phyloP scores from a whole-genome alignment of 2,113 vertebrate genomes.

The Halichoeres trimaculatus region DNA sequence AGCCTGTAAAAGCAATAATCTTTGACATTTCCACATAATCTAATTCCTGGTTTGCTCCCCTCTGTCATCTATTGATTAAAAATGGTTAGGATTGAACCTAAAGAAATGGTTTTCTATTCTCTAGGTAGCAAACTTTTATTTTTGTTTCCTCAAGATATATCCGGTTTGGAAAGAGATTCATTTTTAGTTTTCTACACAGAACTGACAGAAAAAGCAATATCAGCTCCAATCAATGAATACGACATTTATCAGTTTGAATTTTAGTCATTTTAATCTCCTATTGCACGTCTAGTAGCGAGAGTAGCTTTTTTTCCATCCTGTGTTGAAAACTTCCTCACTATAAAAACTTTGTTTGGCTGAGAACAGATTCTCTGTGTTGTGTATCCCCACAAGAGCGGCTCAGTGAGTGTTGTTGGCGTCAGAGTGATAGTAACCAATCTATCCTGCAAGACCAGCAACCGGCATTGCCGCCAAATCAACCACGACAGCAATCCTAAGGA shows the following conservation, averaged over 20 bases:
- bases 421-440: not conserved
- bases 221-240: too few species aligned
- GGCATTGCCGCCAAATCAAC: not conserved
- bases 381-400: not conserved
- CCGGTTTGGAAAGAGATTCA: not conserved
- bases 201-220: too few species aligned
- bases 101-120: not conserved
- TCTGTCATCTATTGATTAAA: slow-evolving; percentile 40
- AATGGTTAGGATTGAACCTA: slow-evolving; percentile 21
- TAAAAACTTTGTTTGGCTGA: not conserved
- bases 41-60: slow-evolving; percentile 31
- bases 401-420: not conserved
- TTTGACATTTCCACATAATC: slow-evolving; percentile 59
- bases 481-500: not conserved
- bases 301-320: too few species aligned
- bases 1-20: slow-evolving; percentile 51
- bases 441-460: not conserved
- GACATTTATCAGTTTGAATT: too few species aligned
- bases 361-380: not conserved
- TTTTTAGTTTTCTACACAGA: not conserved
- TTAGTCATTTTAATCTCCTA: too few species aligned
- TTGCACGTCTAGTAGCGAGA: too few species aligned
- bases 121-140: not conserved
- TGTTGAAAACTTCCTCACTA: not conserved
- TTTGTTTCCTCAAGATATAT: slow-evolving; percentile 11